A percentile compares a stretch with the other conserved stretches of the same genome.
Conservation (phyloP, 2,797 vertebrate species). For the Centropyge bicolor region DNA sequence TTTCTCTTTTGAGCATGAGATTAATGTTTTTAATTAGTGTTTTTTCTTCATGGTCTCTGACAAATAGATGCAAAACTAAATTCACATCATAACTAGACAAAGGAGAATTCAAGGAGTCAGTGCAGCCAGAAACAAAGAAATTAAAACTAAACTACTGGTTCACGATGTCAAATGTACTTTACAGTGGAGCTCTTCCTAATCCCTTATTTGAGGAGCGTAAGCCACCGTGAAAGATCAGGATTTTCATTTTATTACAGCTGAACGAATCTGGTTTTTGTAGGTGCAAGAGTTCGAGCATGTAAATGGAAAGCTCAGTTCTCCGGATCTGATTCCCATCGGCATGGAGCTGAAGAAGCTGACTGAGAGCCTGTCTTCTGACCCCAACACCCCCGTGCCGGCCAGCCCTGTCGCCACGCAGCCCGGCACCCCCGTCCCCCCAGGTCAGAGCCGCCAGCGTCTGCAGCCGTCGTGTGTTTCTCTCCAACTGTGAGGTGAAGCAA, state of each 20-base stretch:
- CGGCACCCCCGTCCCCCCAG: constrained; percentile 85
- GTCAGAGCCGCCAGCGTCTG: constrained; percentile 74
- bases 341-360: constrained; percentile 91
- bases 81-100: neutral
- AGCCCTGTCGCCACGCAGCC: constrained; percentile 89
- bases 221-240: neutral
- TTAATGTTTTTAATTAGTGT: neutral
- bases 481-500: constrained; percentile 10
- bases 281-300: constrained; percentile 99
- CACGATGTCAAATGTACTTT: neutral
- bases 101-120: constrained; percentile 4
- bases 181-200: constrained; percentile 20
- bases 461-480: neutral
- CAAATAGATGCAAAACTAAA: neutral
- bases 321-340: constrained; percentile 91
- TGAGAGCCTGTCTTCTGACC: constrained; percentile 92
- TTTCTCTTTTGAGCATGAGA: neutral
- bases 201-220: constrained; percentile 3
- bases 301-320: constrained; percentile 96
- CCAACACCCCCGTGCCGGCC: constrained; percentile 93
- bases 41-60: neutral
- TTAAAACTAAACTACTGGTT: constrained; percentile 9
- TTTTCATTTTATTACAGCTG: constrained; percentile 14
- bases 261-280: constrained; percentile 71
- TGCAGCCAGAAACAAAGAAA: neutral